Evolutionary conservation across 2,888 invertebrate species (phyloP), one percentile per base, ranked within the genome.

Genomic region (Caenorhabditis sp.): DNA sequence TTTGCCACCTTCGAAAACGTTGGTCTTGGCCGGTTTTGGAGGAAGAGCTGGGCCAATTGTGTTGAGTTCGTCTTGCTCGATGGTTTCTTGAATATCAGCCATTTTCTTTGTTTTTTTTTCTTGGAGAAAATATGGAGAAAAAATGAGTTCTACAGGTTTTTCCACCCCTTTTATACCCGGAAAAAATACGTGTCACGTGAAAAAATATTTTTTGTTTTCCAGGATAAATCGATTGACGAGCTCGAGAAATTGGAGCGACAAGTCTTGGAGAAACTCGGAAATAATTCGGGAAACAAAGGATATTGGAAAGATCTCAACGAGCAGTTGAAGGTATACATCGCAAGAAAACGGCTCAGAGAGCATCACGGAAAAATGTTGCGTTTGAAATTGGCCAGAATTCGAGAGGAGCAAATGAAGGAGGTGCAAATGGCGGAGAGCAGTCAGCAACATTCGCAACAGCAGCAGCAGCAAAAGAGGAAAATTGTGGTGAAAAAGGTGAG

Each of bases 301-400:
- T 99, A 97, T 89, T 99, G 97, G 97, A 97, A 99, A 90, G 94
- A 94, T 58, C 89, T 99, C 77, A 90, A 96, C 43, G 91, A 69
- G 17, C 65, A 70, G 4, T 57, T 77, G 12, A 75, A 62, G 12
- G 70, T 72, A 0, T 69, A 68, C 50, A 66, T 77, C 10, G 76
- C 79, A 0, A 67, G 95, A 83, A 95, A 95, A 0, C 91, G 97
- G 37, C 91, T 99, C 14, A 91, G 94, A 64, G 97, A 97, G 89
- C 91, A 94, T 0, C 97, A 99, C 90, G 94, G 95, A 89, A 92
- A 92, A 78, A 94, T 94, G 89, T 90, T 97, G 77, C 91, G 93
- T 62, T 92, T 93, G 85, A 97, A 97, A 90, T 90, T 97, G 84
- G 92, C 93, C 88, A 91, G 94, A 81, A 91, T 99, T 19, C 96